Evolutionary conservation across 2,797 vertebrate genomes (phyloP).

Genomic region (Pelochelys cantorii): DNA sequence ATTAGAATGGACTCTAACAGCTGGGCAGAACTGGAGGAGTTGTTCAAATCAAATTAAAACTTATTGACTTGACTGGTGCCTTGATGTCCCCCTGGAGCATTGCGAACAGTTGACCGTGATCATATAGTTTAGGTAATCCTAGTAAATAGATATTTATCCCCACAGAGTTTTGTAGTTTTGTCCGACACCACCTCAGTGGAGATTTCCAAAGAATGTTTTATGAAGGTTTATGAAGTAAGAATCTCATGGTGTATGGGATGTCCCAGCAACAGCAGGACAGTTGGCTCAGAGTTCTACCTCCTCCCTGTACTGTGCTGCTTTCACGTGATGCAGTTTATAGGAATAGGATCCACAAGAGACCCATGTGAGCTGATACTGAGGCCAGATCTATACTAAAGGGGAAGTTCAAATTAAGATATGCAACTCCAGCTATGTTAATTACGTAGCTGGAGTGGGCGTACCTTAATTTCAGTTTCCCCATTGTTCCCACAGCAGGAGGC

Average conservation of each 20-base stretch:
- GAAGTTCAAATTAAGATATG: no score
- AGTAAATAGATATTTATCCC: background rate
- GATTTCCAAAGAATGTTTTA: slow-evolving; percentile 34
- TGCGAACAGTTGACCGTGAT: background rate
- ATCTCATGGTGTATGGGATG: background rate
- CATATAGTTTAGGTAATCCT: slow-evolving; percentile 4
- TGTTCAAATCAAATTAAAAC: background rate
- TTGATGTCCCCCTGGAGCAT: background rate
- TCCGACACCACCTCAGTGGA: background rate
- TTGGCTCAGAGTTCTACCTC: slow-evolving; percentile 24
- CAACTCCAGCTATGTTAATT: no score
- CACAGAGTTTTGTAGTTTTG: background rate
- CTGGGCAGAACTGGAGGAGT: background rate
- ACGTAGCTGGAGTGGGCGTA: no score
- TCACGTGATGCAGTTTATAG: slow-evolving; percentile 27
- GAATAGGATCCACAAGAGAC: slow-evolving; percentile 35
- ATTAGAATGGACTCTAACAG: background rate
- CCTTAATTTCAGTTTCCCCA: no score
- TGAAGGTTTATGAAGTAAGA: slow-evolving; percentile 31
- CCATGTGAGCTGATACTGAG: slow-evolving; percentile 55
- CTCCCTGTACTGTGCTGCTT: slow-evolving; percentile 39
- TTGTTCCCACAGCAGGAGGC: no score
- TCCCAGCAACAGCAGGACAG: slow-evolving; percentile 37
- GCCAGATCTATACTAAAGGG: background rate
- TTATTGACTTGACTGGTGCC: background rate